Evolutionary conservation across 1,140 invertebrate species (phyloP).

Genomic region (Cheumatopsyche charites): DNA sequence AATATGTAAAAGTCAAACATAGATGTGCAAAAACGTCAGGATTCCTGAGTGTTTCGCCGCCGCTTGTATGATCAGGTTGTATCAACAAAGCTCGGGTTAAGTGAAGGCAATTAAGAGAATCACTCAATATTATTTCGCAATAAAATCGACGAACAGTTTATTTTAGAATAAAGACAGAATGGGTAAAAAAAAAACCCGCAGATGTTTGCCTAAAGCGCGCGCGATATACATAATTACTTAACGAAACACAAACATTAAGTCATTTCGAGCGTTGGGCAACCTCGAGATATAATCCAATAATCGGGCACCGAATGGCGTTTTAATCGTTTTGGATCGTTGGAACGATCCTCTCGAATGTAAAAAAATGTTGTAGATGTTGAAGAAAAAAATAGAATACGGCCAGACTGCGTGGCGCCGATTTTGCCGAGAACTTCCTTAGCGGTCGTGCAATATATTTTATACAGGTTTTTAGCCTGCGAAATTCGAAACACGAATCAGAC

Average conservation of each 20-base stretch:
- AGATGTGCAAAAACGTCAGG: constrained; percentile 21
- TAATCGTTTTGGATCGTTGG: too few species aligned
- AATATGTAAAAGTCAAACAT: constrained; percentile 9
- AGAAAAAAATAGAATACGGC: not conserved
- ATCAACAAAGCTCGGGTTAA: constrained; percentile 24
- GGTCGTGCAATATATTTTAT: not conserved
- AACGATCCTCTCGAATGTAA: too few species aligned
- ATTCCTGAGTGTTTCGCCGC: constrained; percentile 11
- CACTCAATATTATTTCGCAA: constrained; percentile 10
- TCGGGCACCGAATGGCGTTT: too few species aligned
- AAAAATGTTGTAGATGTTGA: not conserved
- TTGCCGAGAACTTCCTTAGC: not conserved
- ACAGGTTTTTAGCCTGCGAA: too few species aligned
- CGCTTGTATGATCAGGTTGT: constrained; percentile 24
- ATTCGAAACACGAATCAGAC: too few species aligned
- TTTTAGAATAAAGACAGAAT: not conserved
- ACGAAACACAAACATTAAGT: not conserved
- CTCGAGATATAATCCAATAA: too few species aligned
- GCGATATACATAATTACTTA: not conserved
- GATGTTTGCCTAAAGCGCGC: not conserved
- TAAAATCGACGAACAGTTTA: constrained; percentile 1
- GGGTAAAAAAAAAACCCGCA: not conserved
- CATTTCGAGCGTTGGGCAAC: too few species aligned
- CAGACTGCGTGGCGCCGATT: constrained; percentile 25
- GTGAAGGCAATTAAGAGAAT: constrained; percentile 32